A percentile compares a stretch with the other conserved stretches of the same genome.
Evolutionary conservation across 2,113 vertebrate species (phyloP).

Genomic region (Myiagra hebetior): DNA sequence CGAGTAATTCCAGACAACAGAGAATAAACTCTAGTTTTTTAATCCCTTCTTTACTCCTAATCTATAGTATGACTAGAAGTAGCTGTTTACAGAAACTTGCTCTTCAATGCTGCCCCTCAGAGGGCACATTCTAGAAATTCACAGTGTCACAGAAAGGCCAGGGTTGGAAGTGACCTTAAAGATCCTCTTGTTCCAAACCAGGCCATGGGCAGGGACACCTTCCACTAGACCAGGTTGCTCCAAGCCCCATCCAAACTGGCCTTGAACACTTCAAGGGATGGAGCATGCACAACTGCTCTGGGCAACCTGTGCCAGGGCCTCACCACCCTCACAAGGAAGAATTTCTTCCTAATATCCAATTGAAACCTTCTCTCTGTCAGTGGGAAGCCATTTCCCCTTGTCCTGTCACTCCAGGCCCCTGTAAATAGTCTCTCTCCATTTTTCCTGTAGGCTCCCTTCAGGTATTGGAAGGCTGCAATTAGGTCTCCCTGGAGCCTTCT

Average conservation of each 20-base stretch:
- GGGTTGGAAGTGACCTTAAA: not conserved
- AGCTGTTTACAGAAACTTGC: not conserved
- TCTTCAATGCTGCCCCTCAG: constrained; percentile 57
- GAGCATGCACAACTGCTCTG: not conserved
- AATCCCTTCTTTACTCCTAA: not conserved
- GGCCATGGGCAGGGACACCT: not conserved
- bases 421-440: not conserved
- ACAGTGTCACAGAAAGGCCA: not conserved
- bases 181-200: not conserved
- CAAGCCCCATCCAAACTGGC: not conserved
- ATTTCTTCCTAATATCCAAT: not conserved
- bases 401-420: not conserved
- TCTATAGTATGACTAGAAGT: not conserved
- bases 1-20: not conserved
- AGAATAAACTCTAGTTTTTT: not conserved
- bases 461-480: not conserved
- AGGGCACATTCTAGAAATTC: constrained; percentile 15
- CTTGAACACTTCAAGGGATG: not conserved
- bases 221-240: not conserved
- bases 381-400: not conserved
- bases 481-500: not conserved
- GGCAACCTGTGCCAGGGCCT: not conserved
- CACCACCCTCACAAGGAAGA: not conserved
- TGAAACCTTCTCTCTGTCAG: not conserved
- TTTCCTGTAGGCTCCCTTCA: not conserved